These are phyloP conservation scores for Scaptodrosophila lebanonensis DNA, from an alignment of 1,140 invertebrate genomes.

Conservation along the genomic window DNA sequence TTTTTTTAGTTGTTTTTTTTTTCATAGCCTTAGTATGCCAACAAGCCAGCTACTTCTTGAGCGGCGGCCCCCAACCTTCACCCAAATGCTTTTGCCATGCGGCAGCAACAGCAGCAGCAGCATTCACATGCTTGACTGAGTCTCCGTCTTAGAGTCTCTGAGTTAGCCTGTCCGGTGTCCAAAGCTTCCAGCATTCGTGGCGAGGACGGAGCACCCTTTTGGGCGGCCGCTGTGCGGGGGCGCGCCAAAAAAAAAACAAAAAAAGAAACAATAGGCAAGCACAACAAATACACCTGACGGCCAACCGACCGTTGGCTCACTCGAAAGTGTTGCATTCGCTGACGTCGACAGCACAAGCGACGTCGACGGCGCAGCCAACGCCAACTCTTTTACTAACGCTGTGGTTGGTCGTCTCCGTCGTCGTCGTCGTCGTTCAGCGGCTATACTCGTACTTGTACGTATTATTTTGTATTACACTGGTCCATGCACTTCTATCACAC, in stretches of 20 bases:
- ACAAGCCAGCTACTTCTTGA: too few relatives aligned
- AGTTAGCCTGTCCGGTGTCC: too few relatives aligned
- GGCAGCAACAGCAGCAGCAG: too few relatives aligned
- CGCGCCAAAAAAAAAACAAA: constrained; percentile 30
- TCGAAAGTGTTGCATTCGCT: constrained; percentile 45
- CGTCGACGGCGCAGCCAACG: constrained; percentile 6
- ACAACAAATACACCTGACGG: constrained; percentile 46
- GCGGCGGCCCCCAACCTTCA: too few relatives aligned
- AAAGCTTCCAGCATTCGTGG: too few relatives aligned
- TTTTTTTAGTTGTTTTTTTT: not conserved
- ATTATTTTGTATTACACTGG: constrained; percentile 3
- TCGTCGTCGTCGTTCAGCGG: constrained; percentile 20
- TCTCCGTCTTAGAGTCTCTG: too few relatives aligned
- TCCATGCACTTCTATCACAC: constrained; percentile 18
- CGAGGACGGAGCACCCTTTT: constrained; percentile 64
- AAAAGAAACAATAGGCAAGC: constrained; percentile 36
- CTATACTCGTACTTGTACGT: constrained; percentile 10
- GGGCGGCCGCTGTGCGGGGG: constrained; percentile 54
- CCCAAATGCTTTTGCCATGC: too few relatives aligned
- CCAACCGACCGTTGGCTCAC: constrained; percentile 3
- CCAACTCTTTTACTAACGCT: constrained; percentile 29
- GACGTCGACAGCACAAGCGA: too few relatives aligned
- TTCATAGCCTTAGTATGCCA: too few relatives aligned
- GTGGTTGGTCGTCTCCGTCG: constrained; percentile 52
- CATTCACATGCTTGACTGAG: too few relatives aligned